Evolutionary conservation across 1,140 invertebrate genomes (phyloP).

Genomic region (Oscheius sp.): DNA sequence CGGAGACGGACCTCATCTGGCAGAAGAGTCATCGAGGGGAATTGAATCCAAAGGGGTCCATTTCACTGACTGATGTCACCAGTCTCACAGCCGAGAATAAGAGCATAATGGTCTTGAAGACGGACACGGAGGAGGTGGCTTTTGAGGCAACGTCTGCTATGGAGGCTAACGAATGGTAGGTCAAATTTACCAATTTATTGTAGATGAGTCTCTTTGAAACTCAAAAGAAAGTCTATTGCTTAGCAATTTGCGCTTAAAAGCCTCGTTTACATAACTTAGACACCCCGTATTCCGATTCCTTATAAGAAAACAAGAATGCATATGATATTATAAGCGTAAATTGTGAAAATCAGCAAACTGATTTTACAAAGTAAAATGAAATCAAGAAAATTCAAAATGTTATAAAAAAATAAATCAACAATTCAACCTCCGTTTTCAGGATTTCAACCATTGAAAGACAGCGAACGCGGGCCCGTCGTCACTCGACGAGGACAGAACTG

Average conservation of each 20-base stretch:
- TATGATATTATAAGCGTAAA: no score
- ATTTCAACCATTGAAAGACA: neutral
- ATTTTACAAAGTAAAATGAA: neutral
- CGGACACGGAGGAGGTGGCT: constrained; percentile 42
- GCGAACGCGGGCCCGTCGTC: neutral
- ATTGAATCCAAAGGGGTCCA: constrained; percentile 43
- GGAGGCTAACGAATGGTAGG: constrained; percentile 55
- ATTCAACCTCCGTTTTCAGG: no score
- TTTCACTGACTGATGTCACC: constrained; percentile 50
- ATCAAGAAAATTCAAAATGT: no score
- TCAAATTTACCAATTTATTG: neutral
- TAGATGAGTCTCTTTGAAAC: no score
- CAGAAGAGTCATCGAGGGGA: constrained; percentile 44
- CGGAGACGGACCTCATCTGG: constrained; percentile 47
- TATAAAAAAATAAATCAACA: no score
- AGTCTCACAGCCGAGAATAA: constrained; percentile 48
- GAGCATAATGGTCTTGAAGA: constrained; percentile 46
- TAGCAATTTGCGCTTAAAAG: no score
- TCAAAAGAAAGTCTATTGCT: no score
- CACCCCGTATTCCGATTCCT: no score
- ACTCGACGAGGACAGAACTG: neutral
- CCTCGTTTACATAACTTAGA: no score
- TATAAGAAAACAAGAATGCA: no score
- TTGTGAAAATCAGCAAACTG: no score
- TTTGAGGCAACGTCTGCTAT: constrained; percentile 49